phyloP scores from a whole-genome alignment of 1,140 invertebrate genomes.

The Coptotermes formosanus region DNA sequence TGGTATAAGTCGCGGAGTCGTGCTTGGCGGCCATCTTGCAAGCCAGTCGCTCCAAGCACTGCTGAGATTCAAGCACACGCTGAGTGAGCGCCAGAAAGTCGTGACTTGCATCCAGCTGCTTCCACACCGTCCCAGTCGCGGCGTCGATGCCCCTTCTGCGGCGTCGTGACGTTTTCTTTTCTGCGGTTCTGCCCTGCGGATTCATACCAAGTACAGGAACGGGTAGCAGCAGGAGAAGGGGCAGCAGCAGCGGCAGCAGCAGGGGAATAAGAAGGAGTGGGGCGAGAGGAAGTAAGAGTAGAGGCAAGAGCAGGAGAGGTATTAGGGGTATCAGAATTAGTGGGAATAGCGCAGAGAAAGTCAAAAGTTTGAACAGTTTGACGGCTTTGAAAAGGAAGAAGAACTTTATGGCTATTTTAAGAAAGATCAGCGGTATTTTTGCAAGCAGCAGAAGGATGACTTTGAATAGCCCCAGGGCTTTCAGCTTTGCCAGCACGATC shows the following conservation, averaged over 20 bases:
- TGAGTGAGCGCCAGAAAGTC: constrained; percentile 22
- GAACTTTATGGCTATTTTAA: constrained; percentile 22
- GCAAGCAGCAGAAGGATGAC: not conserved
- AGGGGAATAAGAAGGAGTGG: not conserved
- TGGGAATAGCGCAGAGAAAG: constrained; percentile 12
- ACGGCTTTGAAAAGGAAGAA: constrained; percentile 25
- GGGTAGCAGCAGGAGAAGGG: not conserved
- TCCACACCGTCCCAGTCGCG: not conserved
- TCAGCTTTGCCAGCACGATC: constrained; percentile 15
- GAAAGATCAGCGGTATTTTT: constrained; percentile 22
- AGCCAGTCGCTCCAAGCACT: constrained; percentile 19
- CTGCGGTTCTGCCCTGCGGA: too few relatives aligned
- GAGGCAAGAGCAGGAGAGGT: constrained; percentile 9
- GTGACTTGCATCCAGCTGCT: not conserved
- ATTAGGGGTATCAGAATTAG: constrained; percentile 24
- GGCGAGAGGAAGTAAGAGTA: not conserved
- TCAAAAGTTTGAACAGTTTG: constrained; percentile 24
- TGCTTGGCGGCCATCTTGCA: constrained; percentile 26
- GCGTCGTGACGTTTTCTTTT: not conserved
- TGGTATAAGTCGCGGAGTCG: not conserved
- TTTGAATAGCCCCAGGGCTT: constrained; percentile 18
- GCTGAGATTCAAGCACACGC: constrained; percentile 26
- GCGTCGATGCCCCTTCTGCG: not conserved
- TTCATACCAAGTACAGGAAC: constrained; percentile 23
- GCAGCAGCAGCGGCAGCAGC: not conserved